These are phyloP conservation scores for Drosophila barbarae DNA, from an alignment of 2,888 invertebrate species.

Conservation along the genomic window DNA sequence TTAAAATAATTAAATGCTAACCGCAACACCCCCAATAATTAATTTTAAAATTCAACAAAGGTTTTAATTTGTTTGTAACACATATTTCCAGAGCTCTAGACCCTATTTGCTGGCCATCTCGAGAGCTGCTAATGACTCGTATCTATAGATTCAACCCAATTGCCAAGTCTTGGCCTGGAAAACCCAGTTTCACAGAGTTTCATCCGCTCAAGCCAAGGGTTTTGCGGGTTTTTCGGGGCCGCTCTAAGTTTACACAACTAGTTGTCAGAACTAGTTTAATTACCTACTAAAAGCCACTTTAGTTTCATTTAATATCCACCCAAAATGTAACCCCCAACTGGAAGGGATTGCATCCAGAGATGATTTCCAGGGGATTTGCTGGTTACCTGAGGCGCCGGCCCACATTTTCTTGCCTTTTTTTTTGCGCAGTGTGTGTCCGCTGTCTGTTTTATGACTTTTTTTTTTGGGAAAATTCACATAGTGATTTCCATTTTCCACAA, in stretches of 20 bases:
- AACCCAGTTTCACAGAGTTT: neutral
- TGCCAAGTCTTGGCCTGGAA: neutral
- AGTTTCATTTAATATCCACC: neutral
- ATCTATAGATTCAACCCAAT: neutral
- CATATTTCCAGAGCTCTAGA: neutral
- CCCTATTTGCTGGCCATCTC: neutral
- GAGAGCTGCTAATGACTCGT: neutral
- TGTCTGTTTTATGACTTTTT: conserved; percentile 22
- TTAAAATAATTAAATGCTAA: too few relatives aligned
- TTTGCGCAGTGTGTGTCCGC: conserved; percentile 7
- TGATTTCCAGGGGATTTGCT: neutral
- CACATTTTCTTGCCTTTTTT: conserved; percentile 5
- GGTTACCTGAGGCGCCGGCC: conserved; percentile 33
- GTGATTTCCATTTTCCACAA: conserved; percentile 5
- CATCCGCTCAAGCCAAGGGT: neutral
- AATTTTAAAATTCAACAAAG: too few relatives aligned
- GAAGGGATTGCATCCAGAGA: conserved; percentile 11
- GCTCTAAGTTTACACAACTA: too few relatives aligned
- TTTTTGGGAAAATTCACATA: conserved; percentile 14
- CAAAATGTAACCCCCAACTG: conserved; percentile 3
- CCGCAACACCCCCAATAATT: too few relatives aligned
- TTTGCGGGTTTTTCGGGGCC: neutral
- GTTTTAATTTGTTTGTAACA: neutral
- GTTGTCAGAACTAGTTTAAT: neutral
- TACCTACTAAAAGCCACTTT: neutral